Evolutionary conservation across 2,113 vertebrate genomes (phyloP).

Genomic region (Anarrhichthys ocellatus): DNA sequence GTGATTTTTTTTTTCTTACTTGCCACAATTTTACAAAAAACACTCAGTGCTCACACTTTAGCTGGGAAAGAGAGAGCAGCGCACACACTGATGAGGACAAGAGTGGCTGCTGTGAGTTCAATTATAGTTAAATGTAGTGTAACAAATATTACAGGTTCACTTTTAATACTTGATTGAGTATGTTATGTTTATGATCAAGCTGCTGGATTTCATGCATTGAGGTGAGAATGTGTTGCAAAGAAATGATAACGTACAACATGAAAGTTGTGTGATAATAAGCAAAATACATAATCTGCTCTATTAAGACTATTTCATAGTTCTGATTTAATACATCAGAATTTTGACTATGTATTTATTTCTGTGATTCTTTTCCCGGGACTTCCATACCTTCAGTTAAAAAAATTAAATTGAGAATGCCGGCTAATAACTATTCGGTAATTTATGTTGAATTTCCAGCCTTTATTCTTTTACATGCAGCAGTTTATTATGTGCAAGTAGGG

Average conservation of each 20-base stretch:
- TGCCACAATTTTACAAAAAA: constrained; percentile 9
- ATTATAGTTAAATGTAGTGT: background rate
- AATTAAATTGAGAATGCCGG: background rate
- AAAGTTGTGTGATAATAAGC: background rate
- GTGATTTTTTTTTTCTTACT: background rate
- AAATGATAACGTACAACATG: background rate
- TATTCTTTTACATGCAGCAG: background rate
- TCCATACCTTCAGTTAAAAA: background rate
- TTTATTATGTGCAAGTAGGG: background rate
- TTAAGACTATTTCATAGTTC: background rate
- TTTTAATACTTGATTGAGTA: background rate
- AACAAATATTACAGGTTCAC: background rate
- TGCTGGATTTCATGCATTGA: background rate
- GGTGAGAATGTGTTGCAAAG: no score
- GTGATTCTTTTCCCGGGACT: no score
- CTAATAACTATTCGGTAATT: background rate
- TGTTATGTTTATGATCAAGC: background rate
- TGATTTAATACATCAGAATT: background rate
- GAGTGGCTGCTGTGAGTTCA: background rate
- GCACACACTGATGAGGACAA: background rate
- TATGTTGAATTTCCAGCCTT: background rate
- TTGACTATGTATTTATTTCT: background rate
- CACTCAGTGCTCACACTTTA: background rate
- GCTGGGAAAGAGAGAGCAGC: background rate
- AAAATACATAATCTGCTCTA: no score